Evolutionary conservation across 1,140 invertebrate genomes (phyloP).

Genomic region (Hydropsyche tenuis): DNA sequence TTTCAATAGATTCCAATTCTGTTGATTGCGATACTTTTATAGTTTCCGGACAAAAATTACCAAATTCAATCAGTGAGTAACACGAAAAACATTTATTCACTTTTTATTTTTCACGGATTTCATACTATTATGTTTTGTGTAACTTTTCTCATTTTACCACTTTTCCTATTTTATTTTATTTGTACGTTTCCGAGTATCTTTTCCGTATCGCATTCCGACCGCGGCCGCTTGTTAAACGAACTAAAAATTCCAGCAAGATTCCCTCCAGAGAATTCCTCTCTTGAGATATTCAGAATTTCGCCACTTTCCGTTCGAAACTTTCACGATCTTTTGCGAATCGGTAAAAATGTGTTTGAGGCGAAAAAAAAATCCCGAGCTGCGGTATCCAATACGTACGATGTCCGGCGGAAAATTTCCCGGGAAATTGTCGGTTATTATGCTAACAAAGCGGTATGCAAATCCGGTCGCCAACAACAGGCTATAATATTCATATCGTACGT

Average conservation of each 20-base stretch:
- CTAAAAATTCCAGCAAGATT: slow-evolving; percentile 39
- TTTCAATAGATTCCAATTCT: too few relatives aligned
- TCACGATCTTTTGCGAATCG: too few relatives aligned
- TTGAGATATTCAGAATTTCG: background rate
- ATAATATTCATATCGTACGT: background rate
- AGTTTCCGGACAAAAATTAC: too few relatives aligned
- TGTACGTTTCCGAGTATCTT: slow-evolving; percentile 27
- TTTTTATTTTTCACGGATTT: too few relatives aligned
- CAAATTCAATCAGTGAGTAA: too few relatives aligned
- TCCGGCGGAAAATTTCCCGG: background rate
- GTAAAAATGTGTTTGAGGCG: background rate
- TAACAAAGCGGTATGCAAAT: background rate
- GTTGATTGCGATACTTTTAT: too few relatives aligned
- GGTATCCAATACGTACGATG: background rate
- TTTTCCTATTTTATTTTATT: slow-evolving; percentile 28
- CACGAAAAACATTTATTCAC: too few relatives aligned
- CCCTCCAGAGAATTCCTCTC: slow-evolving; percentile 1
- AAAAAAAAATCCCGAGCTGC: background rate
- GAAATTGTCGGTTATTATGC: background rate
- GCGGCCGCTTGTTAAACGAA: slow-evolving; percentile 40
- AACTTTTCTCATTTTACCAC: too few relatives aligned
- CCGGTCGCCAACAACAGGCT: too few relatives aligned
- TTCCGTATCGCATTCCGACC: slow-evolving; percentile 36
- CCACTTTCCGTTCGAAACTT: too few relatives aligned
- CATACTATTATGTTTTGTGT: too few relatives aligned